phyloP scores from a whole-genome alignment of 2,888 invertebrate species.

The Drosophila neonasuta region DNA sequence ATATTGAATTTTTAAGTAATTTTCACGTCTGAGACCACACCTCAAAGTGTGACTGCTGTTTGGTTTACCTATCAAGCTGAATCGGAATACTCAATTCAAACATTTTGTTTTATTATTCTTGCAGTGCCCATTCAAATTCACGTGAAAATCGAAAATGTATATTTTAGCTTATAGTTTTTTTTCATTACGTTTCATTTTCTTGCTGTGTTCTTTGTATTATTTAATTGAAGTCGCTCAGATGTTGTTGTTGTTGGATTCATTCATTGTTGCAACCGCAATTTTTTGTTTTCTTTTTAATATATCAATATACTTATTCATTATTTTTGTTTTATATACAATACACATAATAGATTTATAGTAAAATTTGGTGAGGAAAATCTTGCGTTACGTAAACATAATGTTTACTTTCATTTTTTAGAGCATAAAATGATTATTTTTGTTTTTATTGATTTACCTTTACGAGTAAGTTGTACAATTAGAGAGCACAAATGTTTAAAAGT shows the following conservation, averaged over 20 bases:
- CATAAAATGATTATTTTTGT: constrained; percentile 69
- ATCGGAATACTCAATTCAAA: constrained; percentile 22
- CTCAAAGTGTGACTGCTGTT: constrained; percentile 25
- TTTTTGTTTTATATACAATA: constrained; percentile 70
- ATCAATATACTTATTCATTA: constrained; percentile 58
- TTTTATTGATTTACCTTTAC: constrained; percentile 60
- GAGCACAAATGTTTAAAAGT: constrained; percentile 74
- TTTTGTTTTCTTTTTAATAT: constrained; percentile 38
- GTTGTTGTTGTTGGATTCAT: constrained; percentile 28
- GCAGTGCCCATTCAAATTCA: constrained; percentile 43
- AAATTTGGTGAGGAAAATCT: constrained; percentile 76
- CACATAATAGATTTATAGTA: constrained; percentile 77
- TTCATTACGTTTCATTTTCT: constrained; percentile 35
- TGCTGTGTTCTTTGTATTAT: constrained; percentile 35
- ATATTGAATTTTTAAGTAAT: constrained; percentile 19
- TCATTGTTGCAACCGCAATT: constrained; percentile 42
- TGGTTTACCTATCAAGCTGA: constrained; percentile 27
- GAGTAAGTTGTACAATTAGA: constrained; percentile 73
- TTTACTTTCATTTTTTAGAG: constrained; percentile 60
- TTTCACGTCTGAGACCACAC: constrained; percentile 29
- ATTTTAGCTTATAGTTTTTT: constrained; percentile 42
- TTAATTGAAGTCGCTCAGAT: constrained; percentile 46
- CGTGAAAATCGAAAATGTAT: constrained; percentile 64
- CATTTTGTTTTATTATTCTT: constrained; percentile 32
- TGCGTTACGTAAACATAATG: constrained; percentile 64